Conservation (phyloP, 2,113 vertebrate species). For the Felis chaus region DNA sequence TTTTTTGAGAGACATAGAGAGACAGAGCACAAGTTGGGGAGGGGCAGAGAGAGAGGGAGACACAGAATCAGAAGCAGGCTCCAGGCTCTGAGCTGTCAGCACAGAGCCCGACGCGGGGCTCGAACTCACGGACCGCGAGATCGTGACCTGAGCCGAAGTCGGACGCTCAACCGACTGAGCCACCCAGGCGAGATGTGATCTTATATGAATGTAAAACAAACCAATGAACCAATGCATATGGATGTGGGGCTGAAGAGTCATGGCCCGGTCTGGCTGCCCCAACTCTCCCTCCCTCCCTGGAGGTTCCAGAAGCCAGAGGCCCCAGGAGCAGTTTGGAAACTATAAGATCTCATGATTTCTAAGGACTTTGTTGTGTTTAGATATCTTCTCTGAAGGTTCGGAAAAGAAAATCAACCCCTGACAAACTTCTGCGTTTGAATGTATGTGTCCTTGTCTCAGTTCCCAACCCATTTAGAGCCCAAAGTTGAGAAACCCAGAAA, state of each 20-base stretch:
- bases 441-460: background rate
- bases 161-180: too few relatives aligned
- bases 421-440: background rate
- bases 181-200: background rate
- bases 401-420: background rate
- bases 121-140: too few relatives aligned
- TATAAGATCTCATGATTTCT: background rate
- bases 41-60: too few relatives aligned
- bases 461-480: background rate
- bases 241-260: background rate
- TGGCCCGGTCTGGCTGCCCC: background rate
- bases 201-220: background rate
- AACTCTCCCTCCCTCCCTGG: background rate
- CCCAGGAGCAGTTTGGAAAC: background rate
- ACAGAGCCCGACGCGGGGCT: too few relatives aligned
- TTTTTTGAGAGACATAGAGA: too few relatives aligned
- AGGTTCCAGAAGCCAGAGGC: background rate
- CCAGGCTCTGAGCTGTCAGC: too few relatives aligned
- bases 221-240: too few relatives aligned
- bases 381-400: background rate
- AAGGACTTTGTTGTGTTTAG: background rate
- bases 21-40: too few relatives aligned
- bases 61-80: too few relatives aligned
- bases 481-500: background rate
- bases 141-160: too few relatives aligned